phyloP scores from a whole-genome alignment of 2,797 vertebrate species.

The Fratercula arctica region DNA sequence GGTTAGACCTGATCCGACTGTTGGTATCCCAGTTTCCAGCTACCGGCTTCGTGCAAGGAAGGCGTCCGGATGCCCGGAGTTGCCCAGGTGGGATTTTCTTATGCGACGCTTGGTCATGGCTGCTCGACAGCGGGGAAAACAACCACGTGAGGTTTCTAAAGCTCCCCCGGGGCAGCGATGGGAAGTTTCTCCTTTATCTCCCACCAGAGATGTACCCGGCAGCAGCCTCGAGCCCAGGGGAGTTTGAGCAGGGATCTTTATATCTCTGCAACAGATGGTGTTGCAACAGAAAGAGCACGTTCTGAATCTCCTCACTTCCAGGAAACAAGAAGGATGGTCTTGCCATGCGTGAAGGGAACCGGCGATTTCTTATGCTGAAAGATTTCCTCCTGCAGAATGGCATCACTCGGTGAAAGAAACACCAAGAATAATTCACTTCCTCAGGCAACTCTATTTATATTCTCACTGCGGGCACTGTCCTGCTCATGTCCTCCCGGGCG shows the following conservation, averaged over 20 bases:
- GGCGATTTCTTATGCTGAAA: conserved; percentile 36
- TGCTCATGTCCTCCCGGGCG: rapidly evolving
- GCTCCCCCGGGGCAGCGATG: background rate
- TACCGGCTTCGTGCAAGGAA: background rate
- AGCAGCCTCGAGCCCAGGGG: background rate
- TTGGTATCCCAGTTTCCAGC: background rate
- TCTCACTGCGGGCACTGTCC: background rate
- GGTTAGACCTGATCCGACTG: background rate
- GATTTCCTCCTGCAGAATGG: conserved; percentile 11
- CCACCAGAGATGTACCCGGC: background rate
- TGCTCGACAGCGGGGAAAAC: background rate
- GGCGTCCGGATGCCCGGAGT: background rate
- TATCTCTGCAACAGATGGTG: conserved; percentile 49
- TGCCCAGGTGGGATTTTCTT: background rate
- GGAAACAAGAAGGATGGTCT: conserved; percentile 44
- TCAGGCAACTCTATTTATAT: background rate
- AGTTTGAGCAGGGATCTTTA: conserved; percentile 10
- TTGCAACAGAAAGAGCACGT: background rate
- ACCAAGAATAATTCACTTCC: conserved; percentile 31
- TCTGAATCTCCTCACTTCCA: conserved; percentile 32
- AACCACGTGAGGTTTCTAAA: background rate
- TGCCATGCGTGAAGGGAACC: conserved; percentile 49
- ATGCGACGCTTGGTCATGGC: rapidly evolving
- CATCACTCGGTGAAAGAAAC: background rate
- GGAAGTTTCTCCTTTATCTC: conserved; percentile 34